phyloP scores from a whole-genome alignment of 1,140 invertebrate genomes.

The Drosophila carrolli region DNA sequence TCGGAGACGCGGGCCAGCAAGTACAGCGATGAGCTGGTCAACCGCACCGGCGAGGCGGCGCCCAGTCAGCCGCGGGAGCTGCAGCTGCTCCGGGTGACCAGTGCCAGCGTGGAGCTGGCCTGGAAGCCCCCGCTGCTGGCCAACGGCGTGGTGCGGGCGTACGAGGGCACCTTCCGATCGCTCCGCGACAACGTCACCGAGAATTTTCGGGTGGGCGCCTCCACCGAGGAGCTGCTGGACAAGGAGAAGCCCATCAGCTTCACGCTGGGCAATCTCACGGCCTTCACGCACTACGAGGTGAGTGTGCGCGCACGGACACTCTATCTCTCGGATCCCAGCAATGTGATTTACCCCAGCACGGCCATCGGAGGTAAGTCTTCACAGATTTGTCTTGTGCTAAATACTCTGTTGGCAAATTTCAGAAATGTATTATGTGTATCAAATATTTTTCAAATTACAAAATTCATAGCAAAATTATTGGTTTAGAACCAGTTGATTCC shows the following conservation, averaged over 20 bases:
- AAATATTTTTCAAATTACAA: no score
- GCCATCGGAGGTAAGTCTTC: slow-evolving; percentile 55
- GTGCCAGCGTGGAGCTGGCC: slow-evolving; percentile 29
- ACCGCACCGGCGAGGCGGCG: slow-evolving; percentile 59
- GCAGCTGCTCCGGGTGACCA: slow-evolving; percentile 35
- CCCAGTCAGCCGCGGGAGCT: slow-evolving; percentile 60
- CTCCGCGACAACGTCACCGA: slow-evolving; percentile 37
- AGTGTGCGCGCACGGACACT: slow-evolving; percentile 49
- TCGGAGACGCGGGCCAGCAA: slow-evolving; percentile 60
- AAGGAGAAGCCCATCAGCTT: slow-evolving; percentile 52
- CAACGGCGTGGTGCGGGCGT: slow-evolving; percentile 63
- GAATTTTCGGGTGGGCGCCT: slow-evolving; percentile 39
- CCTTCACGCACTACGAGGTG: slow-evolving; percentile 60
- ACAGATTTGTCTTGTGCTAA: no score
- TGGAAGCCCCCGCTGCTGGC: slow-evolving; percentile 63
- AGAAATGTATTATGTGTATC: no score
- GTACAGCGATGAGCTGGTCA: slow-evolving; percentile 68
- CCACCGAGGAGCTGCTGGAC: slow-evolving; percentile 51
- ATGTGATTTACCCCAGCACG: slow-evolving; percentile 52
- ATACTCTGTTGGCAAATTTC: no score
- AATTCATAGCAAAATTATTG: no score
- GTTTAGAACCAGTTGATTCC: no score
- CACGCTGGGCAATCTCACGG: slow-evolving; percentile 54
- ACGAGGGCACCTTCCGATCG: slow-evolving; percentile 39
- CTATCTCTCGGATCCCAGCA: slow-evolving; percentile 61